A percentile compares a stretch with the other conserved stretches of the same genome.
Conservation (phyloP, 2,113 vertebrate species). For the Prinia subflava region DNA sequence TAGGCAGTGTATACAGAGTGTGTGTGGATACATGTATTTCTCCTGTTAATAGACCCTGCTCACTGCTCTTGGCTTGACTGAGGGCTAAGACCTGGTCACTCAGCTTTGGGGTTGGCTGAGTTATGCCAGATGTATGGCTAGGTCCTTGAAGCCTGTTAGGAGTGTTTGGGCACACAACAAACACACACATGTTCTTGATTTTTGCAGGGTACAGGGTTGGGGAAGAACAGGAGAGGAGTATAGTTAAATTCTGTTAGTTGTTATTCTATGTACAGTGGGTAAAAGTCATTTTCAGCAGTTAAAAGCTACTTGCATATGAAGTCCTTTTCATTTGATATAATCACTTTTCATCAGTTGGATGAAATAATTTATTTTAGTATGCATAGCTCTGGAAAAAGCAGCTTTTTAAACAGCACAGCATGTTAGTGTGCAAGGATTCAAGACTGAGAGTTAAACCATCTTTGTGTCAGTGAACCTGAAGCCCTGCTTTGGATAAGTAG, state of each 20-base stretch:
- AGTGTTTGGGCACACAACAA: background rate
- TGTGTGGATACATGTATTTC: background rate
- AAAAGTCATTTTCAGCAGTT: background rate
- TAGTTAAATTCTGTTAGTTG: background rate
- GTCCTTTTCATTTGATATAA: background rate
- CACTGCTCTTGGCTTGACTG: background rate
- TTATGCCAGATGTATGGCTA: background rate
- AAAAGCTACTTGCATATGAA: background rate
- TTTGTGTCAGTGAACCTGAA: background rate
- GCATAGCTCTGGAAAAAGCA: background rate
- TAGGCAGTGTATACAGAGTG: background rate
- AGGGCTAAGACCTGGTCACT: background rate
- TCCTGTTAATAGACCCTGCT: background rate
- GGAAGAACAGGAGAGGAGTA: background rate
- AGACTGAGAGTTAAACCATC: background rate
- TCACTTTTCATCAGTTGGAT: background rate
- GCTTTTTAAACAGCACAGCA: background rate
- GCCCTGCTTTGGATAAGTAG: background rate
- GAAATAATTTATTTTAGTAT: background rate
- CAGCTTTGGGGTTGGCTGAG: background rate
- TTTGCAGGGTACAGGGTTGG: background rate
- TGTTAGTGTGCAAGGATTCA: background rate
- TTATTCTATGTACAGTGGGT: background rate
- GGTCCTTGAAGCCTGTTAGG: background rate
- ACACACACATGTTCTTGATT: background rate